Evolutionary conservation across 2,888 invertebrate genomes (phyloP), one percentile per base, ranked within the genome.

Genomic region (Sphinx pinastri): DNA sequence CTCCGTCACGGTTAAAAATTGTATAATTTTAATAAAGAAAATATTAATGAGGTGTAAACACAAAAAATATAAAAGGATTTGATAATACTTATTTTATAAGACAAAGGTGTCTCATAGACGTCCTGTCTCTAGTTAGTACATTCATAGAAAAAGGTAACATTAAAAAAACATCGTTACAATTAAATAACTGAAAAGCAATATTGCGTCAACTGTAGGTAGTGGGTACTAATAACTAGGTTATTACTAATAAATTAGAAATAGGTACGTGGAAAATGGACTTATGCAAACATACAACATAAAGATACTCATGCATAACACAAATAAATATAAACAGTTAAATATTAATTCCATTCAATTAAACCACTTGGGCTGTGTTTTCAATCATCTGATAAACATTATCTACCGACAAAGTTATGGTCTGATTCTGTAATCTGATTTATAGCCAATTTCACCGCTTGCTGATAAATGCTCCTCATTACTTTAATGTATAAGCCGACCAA

Each of bases 211-310:
- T 38, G 38, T 25, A 25, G 25, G 25, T 25, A 25, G 25, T 25
- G 25, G 25, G 25, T 38, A 51, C 51, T 13, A 57, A 11, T 25
- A 57, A 57, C 57, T 25, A 25, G 57, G 11, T 19, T 19, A 57
- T 25, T 25, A 31, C 4, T 19, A 12, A 13, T 31, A 57, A 11
- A 25, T 19, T 25, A 57, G 11, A 19, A 19, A 25, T 25, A 13
- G 10, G 16, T n/a, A 16, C 25, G 25, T 25, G 25, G 11, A 16
- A 8, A 54, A 2, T 54, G 10, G 11, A 38, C 38, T 57, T 25
- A 57, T 57, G 57, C 57, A 57, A 57, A 57, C 57, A 57, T 25
- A 57, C 12, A 57, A 25, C 57, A 57, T 13, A 57, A 25, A 57
- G 1, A 25, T 25, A 25, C 11, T 57, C 25, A 57, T 57, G 25